Conservation (phyloP, 2,888 invertebrate genomes). For the Netelia fuscicornis region DNA sequence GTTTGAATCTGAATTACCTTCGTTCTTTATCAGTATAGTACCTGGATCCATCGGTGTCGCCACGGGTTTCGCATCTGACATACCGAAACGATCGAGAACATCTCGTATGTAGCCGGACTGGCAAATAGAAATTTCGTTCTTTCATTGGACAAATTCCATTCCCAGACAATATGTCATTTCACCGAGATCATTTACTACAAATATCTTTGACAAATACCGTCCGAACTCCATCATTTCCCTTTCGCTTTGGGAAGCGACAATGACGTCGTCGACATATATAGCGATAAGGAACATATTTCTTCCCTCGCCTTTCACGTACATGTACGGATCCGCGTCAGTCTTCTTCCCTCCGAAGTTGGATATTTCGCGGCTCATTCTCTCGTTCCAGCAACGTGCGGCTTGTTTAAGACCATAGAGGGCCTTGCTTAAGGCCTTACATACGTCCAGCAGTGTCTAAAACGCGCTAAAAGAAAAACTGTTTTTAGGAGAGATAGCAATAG, state of each 20-base stretch:
- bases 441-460: no score
- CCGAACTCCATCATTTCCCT: slow-evolving; percentile 50
- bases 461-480: no score
- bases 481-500: no score
- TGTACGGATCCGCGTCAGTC: slow-evolving; percentile 57
- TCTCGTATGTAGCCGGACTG: not conserved
- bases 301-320: slow-evolving; percentile 61
- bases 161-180: slow-evolving; percentile 69
- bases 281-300: slow-evolving; percentile 64
- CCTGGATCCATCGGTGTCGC: slow-evolving; percentile 30
- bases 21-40: not conserved
- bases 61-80: slow-evolving; percentile 35
- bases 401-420: slow-evolving; percentile 58
- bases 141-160: slow-evolving; percentile 58
- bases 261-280: slow-evolving; percentile 74
- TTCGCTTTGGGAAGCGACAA: slow-evolving; percentile 65
- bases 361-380: slow-evolving; percentile 33
- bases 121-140: not conserved
- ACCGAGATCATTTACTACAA: slow-evolving; percentile 65
- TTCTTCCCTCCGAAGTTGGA: slow-evolving; percentile 31
- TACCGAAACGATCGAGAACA: slow-evolving; percentile 18
- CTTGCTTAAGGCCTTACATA: no score
- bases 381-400: slow-evolving; percentile 56
- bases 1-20: not conserved
- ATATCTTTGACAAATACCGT: slow-evolving; percentile 54